Evolutionary conservation across 30 jellyfish, hydroid and myxozoan species (phyloP), one percentile per base, ranked within the genome.

Genomic region (Catostylus mosaicus): DNA sequence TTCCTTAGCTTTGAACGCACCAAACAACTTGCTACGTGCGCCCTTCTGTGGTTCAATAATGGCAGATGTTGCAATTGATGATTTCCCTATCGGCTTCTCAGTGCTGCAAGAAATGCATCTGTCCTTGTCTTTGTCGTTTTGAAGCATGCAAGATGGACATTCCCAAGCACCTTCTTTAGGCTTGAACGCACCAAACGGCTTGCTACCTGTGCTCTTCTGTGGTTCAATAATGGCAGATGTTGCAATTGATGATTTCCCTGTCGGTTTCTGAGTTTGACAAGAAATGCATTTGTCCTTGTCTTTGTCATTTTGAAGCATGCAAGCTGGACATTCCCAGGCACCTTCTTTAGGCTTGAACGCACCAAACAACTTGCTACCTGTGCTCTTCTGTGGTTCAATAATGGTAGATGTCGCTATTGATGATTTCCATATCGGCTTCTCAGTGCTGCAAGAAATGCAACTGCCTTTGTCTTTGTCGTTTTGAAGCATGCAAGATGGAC

Each of bases 311-410:
- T 8, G 57, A 51, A 78, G 23, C 63, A 64, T 36, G 37, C 89
- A 78, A 8, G 82, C 60, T 37, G 80, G 82, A 30, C 89, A 78
- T 35, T 78, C 89, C 89, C 89, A 76, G 7, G 76, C 30, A 20
- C 67, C 87, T 22, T 71, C 69, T 23, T 47, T 47, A 6, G 26
- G 26, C 31, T 27, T 14, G 23, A 71, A 71, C 35, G 9, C 43
- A 5, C 64, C 61, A 48, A 48, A 71, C 8, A 30, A 3, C n/a
- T 62, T 20, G 70, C 70, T 56, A 8, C 26, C n/a, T 20, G 32
- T 26, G 29, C 26, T 56, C 31, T n/a, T 56, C 32, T 56, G 70
- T n/a, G n/a, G n/a, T n/a, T n/a, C n/a, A n/a, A n/a, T n/a, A n/a
- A n/a, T n/a, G n/a, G n/a, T n/a, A n/a, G n/a, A n/a, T n/a, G n/a